Conservation (phyloP, 2,888 invertebrate species). For the Eledona agricola region DNA sequence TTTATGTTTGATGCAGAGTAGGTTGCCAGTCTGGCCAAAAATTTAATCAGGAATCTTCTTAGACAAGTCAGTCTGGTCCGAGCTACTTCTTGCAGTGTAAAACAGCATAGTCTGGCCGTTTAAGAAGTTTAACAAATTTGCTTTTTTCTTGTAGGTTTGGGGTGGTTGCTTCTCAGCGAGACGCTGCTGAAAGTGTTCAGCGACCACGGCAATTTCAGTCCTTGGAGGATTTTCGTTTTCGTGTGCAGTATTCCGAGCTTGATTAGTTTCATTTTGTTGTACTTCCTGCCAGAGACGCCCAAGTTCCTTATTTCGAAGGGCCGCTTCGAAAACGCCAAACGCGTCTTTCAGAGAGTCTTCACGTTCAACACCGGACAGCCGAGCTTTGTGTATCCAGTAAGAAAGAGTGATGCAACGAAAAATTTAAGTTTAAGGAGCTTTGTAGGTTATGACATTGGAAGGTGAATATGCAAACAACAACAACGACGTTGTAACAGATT, state of each 20-base stretch:
- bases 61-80: constrained; percentile 44
- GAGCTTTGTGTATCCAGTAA: constrained; percentile 64
- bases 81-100: constrained; percentile 44
- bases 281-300: constrained; percentile 69
- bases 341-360: constrained; percentile 67
- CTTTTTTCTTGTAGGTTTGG: constrained; percentile 58
- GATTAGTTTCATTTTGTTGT: constrained; percentile 63
- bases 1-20: constrained; percentile 40
- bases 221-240: constrained; percentile 72
- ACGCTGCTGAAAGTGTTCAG: constrained; percentile 47
- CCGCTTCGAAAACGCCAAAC: constrained; percentile 64
- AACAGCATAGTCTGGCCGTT: constrained; percentile 2
- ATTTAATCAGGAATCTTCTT: constrained; percentile 35
- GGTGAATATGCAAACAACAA: constrained; percentile 50
- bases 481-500: constrained; percentile 33
- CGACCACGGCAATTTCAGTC: constrained; percentile 61
- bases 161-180: constrained; percentile 61
- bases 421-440: constrained; percentile 41
- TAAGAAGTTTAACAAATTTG: constrained; percentile 4
- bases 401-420: constrained; percentile 9
- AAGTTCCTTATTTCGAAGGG: constrained; percentile 66
- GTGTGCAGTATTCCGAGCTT: constrained; percentile 69
- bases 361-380: constrained; percentile 65
- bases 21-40: constrained; percentile 41
- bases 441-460: constrained; percentile 48